These are phyloP conservation scores for Phrynocephalus versicolor DNA, from an alignment of 2,113 vertebrate species.

Conservation along the genomic window DNA sequence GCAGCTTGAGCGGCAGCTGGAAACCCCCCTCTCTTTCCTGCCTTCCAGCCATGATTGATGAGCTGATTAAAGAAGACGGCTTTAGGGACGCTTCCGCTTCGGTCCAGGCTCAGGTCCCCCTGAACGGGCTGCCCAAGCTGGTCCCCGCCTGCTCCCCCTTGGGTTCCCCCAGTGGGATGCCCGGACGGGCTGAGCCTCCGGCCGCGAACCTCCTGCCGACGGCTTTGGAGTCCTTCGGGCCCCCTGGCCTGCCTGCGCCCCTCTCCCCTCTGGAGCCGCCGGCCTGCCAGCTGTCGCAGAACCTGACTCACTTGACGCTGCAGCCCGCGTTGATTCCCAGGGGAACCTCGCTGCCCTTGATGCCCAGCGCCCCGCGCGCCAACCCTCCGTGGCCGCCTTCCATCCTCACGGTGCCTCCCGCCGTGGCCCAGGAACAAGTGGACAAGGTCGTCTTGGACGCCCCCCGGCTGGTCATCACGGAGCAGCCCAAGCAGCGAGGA, in stretches of 20 bases:
- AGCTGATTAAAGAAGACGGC: conserved; percentile 71
- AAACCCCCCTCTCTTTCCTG: neutral
- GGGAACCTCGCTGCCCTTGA: neutral
- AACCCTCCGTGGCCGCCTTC: conserved; percentile 46
- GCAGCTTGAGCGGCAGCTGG: neutral
- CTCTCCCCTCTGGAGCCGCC: fast-evolving
- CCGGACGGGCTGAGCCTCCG: fast-evolving
- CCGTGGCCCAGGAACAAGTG: conserved; percentile 53
- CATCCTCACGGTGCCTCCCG: neutral
- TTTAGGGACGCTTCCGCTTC: conserved; percentile 41
- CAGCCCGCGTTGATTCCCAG: conserved; percentile 51
- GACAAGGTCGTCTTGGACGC: conserved; percentile 71
- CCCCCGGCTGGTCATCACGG: conserved; percentile 81
- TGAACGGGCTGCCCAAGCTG: conserved; percentile 48
- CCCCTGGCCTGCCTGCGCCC: fast-evolving
- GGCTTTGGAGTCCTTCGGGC: fast-evolving
- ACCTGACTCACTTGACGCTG: conserved; percentile 34
- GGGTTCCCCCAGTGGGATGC: fast-evolving
- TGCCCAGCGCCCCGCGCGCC: conserved; percentile 41
- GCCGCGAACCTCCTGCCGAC: neutral
- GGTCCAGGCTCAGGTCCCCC: fast-evolving
- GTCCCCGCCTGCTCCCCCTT: conserved; percentile 69
- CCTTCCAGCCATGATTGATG: conserved; percentile 79
- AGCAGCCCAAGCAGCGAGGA: conserved; percentile 92
- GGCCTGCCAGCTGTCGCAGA: neutral